Evolutionary conservation across 2,797 vertebrate genomes (phyloP).

Genomic region (Fratercula arctica): DNA sequence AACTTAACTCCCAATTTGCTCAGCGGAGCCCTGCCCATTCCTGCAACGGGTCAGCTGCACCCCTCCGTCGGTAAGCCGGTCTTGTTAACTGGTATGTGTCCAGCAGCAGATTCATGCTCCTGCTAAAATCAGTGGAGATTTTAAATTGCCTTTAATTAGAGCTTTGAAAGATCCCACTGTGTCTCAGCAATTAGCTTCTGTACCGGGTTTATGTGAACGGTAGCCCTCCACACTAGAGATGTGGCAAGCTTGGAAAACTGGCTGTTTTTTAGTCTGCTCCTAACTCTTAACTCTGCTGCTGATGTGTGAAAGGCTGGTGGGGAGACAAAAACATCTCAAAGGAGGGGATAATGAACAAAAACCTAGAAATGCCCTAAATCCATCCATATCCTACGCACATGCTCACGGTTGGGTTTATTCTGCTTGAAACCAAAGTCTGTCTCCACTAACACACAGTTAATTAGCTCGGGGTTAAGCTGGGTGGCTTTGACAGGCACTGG

Average conservation of each 20-base stretch:
- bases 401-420: neutral
- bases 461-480: neutral
- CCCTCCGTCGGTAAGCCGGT: neutral
- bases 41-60: neutral
- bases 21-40: neutral
- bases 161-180: neutral
- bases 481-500: neutral
- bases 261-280: neutral
- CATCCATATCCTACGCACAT: neutral
- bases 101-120: neutral
- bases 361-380: neutral
- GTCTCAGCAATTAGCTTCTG: neutral
- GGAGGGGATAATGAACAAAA: neutral
- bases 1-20: neutral
- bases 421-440: neutral
- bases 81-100: neutral
- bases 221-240: neutral
- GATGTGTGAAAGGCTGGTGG: neutral
- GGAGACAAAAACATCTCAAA: neutral
- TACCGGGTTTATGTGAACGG: neutral
- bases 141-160: constrained; percentile 6
- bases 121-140: neutral
- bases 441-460: neutral
- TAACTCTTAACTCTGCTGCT: neutral
- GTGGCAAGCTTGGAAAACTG: neutral